phyloP scores from a whole-genome alignment of 2,113 vertebrate genomes.

The Pachyramphus minor region DNA sequence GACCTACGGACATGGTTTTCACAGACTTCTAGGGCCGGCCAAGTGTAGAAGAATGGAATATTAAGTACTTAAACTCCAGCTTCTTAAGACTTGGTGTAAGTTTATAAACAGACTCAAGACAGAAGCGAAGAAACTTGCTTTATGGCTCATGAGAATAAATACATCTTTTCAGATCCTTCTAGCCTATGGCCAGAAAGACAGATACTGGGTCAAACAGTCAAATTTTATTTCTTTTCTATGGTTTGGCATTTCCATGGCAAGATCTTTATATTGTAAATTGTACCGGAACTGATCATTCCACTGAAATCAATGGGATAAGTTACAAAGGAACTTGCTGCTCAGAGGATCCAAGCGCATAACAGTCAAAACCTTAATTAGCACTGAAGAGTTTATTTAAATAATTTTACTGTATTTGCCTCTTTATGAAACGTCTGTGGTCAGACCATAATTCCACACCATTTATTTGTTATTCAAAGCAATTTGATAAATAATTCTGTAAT shows the following conservation, averaged over 20 bases:
- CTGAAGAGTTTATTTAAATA: not conserved
- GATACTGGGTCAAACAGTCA: not conserved
- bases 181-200: not conserved
- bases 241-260: not conserved
- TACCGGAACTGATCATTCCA: not conserved
- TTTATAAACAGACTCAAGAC: not conserved
- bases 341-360: not conserved
- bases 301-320: not conserved
- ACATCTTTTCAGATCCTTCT: not conserved
- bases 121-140: not conserved
- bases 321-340: not conserved
- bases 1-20: not conserved
- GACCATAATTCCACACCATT: not conserved
- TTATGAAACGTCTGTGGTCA: not conserved
- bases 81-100: not conserved
- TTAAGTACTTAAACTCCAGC: not conserved
- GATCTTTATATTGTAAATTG: not conserved
- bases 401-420: not conserved
- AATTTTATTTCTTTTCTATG: not conserved
- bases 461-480: slow-evolving; percentile 28
- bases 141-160: not conserved
- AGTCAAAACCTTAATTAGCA: not conserved
- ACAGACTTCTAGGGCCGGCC: not conserved
- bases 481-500: slow-evolving; percentile 45
- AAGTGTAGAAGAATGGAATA: not conserved